These are phyloP conservation scores for Tenthredo notha DNA, from an alignment of 2,888 invertebrate genomes.

Conservation along the genomic window DNA sequence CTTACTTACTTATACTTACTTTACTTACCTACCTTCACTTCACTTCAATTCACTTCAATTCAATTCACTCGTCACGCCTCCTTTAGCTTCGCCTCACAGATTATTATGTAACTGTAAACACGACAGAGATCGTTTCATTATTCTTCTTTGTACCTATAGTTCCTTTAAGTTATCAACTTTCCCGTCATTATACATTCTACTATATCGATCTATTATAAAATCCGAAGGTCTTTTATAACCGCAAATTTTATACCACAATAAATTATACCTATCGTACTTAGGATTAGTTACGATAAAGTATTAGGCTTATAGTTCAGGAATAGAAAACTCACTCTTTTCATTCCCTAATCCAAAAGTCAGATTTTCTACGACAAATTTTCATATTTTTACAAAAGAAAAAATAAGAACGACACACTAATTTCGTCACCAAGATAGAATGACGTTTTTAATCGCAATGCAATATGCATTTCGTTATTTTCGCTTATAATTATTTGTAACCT, in stretches of 20 bases:
- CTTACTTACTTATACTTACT: background rate
- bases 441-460: too few species aligned
- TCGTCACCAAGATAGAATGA: too few species aligned
- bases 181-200: background rate
- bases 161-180: background rate
- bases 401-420: too few species aligned
- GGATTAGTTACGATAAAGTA: too few species aligned
- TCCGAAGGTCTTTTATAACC: too few species aligned
- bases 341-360: too few species aligned
- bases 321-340: too few species aligned
- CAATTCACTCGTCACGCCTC: background rate
- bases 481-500: background rate
- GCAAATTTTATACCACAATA: too few species aligned
- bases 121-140: background rate
- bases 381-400: too few species aligned
- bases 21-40: background rate
- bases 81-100: background rate
- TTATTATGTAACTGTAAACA: conserved; percentile 42
- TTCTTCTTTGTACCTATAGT: background rate
- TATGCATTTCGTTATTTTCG: background rate
- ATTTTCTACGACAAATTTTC: too few species aligned
- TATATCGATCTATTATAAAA: background rate
- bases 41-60: background rate
- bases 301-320: too few species aligned
- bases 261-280: too few species aligned